Conservation (phyloP, 2,888 invertebrate species). For the Nomada ruficornis region DNA sequence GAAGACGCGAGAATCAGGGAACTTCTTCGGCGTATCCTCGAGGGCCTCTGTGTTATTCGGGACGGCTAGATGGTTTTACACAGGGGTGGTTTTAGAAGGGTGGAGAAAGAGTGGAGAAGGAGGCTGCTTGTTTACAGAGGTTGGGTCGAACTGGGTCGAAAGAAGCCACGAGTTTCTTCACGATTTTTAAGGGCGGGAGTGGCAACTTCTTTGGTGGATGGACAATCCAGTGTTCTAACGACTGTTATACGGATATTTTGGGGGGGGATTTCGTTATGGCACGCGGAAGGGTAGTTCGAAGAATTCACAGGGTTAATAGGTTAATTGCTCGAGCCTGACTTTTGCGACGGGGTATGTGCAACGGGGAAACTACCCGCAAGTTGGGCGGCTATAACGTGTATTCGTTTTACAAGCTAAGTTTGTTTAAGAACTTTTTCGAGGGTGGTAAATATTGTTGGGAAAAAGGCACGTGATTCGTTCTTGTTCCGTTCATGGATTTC, state of each 20-base stretch:
- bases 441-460: conserved; percentile 17
- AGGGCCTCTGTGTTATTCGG: background rate
- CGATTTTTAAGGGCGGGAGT: conserved; percentile 17
- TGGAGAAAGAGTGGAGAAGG: background rate
- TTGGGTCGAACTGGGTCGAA: conserved; percentile 66
- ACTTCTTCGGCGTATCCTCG: conserved; percentile 47
- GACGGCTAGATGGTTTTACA: conserved; percentile 40
- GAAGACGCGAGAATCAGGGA: conserved; percentile 4
- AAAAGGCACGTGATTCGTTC: conserved; percentile 12
- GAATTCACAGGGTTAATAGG: conserved; percentile 58
- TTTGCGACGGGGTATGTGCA: conserved; percentile 17
- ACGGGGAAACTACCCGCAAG: background rate
- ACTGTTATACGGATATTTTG: conserved; percentile 29
- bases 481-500: too few species aligned
- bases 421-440: background rate
- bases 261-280: conserved; percentile 33
- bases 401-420: conserved; percentile 41
- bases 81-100: background rate
- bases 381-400: conserved; percentile 3
- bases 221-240: conserved; percentile 23
- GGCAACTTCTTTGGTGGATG: conserved; percentile 39
- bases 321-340: conserved; percentile 50
- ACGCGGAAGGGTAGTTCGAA: conserved; percentile 15
- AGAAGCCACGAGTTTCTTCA: conserved; percentile 40
- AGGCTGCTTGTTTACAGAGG: conserved; percentile 51